These are phyloP conservation scores for Halocaridina rubra DNA, from an alignment of 2,888 invertebrate species.

Conservation along the genomic window DNA sequence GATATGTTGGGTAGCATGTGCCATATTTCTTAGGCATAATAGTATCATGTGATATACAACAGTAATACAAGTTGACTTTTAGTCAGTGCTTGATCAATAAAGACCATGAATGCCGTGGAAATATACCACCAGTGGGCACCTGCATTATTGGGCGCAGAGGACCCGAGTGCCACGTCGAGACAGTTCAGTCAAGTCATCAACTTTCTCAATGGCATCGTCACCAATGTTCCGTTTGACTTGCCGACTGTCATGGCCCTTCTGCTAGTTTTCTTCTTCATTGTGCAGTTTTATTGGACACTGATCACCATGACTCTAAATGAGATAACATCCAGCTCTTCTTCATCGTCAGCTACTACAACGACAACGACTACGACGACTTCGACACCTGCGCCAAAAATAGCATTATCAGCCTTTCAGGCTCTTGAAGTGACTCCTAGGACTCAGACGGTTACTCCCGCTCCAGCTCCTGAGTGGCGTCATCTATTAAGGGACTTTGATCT, in stretches of 20 bases:
- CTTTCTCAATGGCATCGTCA: not conserved
- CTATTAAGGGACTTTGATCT: not conserved
- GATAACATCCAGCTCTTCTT: not conserved
- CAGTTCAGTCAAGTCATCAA: not conserved
- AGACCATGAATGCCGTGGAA: not conserved
- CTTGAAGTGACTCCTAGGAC: not conserved
- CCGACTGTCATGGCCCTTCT: slow-evolving; percentile 43
- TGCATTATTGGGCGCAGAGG: not conserved
- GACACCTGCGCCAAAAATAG: not conserved
- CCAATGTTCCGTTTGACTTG: slow-evolving; percentile 1
- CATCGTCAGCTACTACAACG: not conserved
- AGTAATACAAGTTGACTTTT: too few species aligned
- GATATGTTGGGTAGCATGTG: not conserved
- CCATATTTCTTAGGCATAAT: not conserved
- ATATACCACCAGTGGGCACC: not conserved
- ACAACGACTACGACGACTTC: slow-evolving; percentile 21
- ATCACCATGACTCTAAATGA: slow-evolving; percentile 13
- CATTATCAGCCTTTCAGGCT: not conserved
- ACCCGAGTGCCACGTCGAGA: not conserved
- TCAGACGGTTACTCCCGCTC: slow-evolving; percentile 45
- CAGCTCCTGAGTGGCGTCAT: slow-evolving; percentile 32
- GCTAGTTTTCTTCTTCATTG: slow-evolving; percentile 31
- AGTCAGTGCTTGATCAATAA: too few species aligned
- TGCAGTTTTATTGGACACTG: slow-evolving; percentile 46
- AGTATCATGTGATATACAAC: too few species aligned